Base-by-base conservation (phyloP, 2,797 vertebrate genomes). In the Danio kyathit region DNA sequence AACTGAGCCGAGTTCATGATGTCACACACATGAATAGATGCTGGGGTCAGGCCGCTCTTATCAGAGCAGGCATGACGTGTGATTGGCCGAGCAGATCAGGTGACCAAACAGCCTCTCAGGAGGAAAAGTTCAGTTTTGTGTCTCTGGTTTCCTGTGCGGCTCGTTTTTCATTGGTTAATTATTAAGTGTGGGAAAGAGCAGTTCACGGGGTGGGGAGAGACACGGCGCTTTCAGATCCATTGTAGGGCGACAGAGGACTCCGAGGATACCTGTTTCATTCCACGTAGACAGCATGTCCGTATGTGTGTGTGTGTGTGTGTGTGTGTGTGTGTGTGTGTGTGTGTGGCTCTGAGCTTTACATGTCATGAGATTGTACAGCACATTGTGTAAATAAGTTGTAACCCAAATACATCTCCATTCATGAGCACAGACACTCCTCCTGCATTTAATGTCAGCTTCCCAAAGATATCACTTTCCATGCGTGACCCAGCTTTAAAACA, bases 101-200 rank as follows among this genome's bases (percentile, higher is more conserved):
- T 84, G 78, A 80, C 80, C 17, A 16, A 5, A 59, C 51, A 71
- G 67, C 76, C 74, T 73, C 60, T 13, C 54, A 16, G 66, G 82
- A 80, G 77, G 82, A 86, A 84, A 73, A 82, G 82, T 82, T 85
- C 63, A 81, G 70, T 72, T 83, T 72, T 11, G 56, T 59, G 19
- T 69, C 17, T 84, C 61, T 13, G 14, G 82, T 88, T 83, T 77
- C 80, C 13, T 49, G 9, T 17, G 43, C 1, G 60, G 73, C 81
- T 86, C 57, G 4, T 44, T 61, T 82, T 61, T 87, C 82, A 43
- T 40, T 77, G 71, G 59, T 81, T 59, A 82, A 81, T 88, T 80
- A 82, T 87, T 81, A 80, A 74, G 57, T 86, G 83, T 89, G 88
- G 82, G 87, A 87, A 83, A 73, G 67, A 80, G 65, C 46, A 77